These are phyloP conservation scores for Notolepis coatsorum DNA, from an alignment of 2,797 vertebrate genomes.

Conservation along the genomic window DNA sequence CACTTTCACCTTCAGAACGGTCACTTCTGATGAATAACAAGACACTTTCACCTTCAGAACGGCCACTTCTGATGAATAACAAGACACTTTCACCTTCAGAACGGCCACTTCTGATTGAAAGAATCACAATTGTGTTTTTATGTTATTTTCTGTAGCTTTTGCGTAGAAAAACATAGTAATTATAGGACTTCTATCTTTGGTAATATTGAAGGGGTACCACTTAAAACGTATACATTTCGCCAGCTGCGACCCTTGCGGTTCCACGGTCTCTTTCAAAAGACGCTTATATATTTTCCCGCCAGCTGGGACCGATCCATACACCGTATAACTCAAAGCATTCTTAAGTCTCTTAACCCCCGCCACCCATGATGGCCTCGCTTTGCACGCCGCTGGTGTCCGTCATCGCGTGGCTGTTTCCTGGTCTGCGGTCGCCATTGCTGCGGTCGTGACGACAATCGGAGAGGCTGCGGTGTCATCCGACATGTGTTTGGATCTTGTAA, in stretches of 20 bases:
- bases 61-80: neutral
- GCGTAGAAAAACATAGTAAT: too few relatives aligned
- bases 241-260: too few relatives aligned
- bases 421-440: constrained; percentile 2
- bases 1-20: constrained; percentile 43
- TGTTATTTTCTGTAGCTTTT: too few relatives aligned
- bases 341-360: neutral
- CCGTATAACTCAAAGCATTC: neutral
- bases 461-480: constrained; percentile 22
- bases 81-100: constrained; percentile 52
- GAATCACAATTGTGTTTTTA: constrained; percentile 2
- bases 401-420: constrained; percentile 19
- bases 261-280: too few relatives aligned
- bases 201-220: neutral
- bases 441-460: constrained; percentile 11
- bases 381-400: constrained; percentile 15
- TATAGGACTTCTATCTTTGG: too few relatives aligned
- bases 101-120: neutral
- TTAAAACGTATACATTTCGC: neutral
- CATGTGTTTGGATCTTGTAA: constrained; percentile 29
- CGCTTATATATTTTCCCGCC: too few relatives aligned
- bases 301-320: neutral
- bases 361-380: constrained; percentile 1
- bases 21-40: neutral
- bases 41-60: constrained; percentile 48